A percentile compares a stretch with the other conserved stretches of the same genome.
phyloP scores from a whole-genome alignment of 2,113 vertebrate genomes.

The Vimba vimba region DNA sequence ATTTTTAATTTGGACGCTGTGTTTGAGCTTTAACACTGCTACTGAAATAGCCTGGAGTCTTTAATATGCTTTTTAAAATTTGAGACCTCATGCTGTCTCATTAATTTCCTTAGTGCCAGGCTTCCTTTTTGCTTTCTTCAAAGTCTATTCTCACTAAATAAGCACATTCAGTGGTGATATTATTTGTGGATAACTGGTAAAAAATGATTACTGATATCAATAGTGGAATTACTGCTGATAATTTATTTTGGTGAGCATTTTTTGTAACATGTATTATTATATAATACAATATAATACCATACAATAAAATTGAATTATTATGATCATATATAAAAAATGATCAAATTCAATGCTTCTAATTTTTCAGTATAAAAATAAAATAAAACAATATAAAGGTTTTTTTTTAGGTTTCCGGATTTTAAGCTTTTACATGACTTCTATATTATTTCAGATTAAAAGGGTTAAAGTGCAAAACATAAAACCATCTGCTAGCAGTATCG shows the following conservation, averaged over 20 bases:
- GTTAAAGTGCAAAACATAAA: background rate
- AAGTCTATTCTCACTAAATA: background rate
- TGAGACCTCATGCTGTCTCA: slow-evolving; percentile 20
- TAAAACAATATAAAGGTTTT: background rate
- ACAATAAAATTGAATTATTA: background rate
- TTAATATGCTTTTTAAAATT: slow-evolving; percentile 7
- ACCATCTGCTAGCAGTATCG: background rate
- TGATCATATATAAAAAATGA: background rate
- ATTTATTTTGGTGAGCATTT: background rate
- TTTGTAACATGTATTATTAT: background rate
- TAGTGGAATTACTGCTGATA: background rate
- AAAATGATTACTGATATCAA: background rate
- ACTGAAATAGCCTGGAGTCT: background rate
- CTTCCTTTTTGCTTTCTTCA: background rate
- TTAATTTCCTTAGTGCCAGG: background rate
- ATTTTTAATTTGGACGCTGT: background rate
- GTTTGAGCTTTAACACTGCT: background rate
- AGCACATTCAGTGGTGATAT: background rate
- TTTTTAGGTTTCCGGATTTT: background rate
- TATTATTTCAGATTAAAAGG: background rate
- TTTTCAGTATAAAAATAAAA: background rate
- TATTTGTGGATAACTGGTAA: background rate
- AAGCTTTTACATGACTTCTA: background rate
- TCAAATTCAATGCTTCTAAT: background rate
- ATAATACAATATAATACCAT: background rate